Evolutionary conservation across 1,140 invertebrate species (phyloP), one percentile per base, ranked within the genome.

Genomic region (Trichonephila inaurata): DNA sequence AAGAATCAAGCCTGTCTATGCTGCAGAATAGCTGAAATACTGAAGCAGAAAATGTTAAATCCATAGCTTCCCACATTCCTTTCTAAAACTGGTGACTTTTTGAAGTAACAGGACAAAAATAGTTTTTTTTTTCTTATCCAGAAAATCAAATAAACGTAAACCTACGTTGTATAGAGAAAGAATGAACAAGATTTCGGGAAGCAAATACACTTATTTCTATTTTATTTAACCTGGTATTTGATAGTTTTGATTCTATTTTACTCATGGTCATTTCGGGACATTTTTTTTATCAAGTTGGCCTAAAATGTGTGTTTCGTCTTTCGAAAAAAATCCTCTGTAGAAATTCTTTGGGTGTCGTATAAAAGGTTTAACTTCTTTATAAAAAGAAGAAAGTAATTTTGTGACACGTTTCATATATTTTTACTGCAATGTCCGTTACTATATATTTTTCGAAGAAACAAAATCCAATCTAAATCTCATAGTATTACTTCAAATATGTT

Each of bases 71-170:
- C 83, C 83, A 85, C 72, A 77, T 77, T 85, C 51, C 40, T 60
- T 85, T 85, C 83, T 61, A 51, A 77, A 77, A 77, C 58, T 85
- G 83, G 83, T 33, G 83, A 85, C n/a, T 85, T 85, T 85, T 58
- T 2, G 44, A 33, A 77, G 33, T 64, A 77, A 33, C 33, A 18
- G 28, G 28, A 77, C 28, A 40, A 40, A 72, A 3, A 72, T 14
- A 10, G 8, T 5, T 18, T 40, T 40, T 77, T 72, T 77, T 77
- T 77, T 40, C 28, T 18, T 40, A 19, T 60, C 21, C 21, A 58
- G 24, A 28, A 61, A 85, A 85, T 85, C 83, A 85, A 85, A 85
- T 85, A 85, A 85, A 61, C 83, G 83, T 85, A 85, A 85, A 85
- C 44, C 58, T 58, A 18, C 60, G 83, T 85, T 33, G 28, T 77